Evolutionary conservation across 2,113 vertebrate species (phyloP).

Genomic region (Phyllostomus discolor): DNA sequence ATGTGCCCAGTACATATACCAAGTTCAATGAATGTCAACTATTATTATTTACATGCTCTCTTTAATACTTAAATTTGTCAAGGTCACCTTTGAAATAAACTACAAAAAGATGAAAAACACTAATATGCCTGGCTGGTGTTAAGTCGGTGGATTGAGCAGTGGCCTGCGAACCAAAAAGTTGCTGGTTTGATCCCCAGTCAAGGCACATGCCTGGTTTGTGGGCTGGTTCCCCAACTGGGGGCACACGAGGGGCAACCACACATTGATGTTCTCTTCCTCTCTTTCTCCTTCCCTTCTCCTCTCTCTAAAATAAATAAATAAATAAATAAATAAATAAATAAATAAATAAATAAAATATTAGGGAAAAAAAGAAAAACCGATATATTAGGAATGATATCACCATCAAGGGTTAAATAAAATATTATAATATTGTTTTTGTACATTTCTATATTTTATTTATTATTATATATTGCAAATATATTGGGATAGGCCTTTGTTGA

Average conservation of each 20-base stretch:
- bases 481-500: constrained; percentile 1
- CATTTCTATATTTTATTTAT: constrained; percentile 32
- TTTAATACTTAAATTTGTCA: constrained; percentile 27
- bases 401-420: constrained; percentile 34
- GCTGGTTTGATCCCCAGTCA: too few relatives aligned
- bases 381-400: neutral
- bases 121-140: neutral
- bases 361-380: neutral
- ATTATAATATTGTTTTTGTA: neutral
- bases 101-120: neutral
- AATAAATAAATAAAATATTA: too few relatives aligned
- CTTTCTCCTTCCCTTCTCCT: too few relatives aligned
- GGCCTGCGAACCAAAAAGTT: too few relatives aligned
- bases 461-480: neutral
- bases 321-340: too few relatives aligned
- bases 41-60: neutral
- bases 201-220: too few relatives aligned
- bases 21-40: neutral
- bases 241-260: too few relatives aligned
- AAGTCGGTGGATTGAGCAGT: too few relatives aligned
- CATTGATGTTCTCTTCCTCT: too few relatives aligned
- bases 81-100: constrained; percentile 11
- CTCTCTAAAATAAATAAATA: too few relatives aligned
- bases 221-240: too few relatives aligned
- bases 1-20: neutral